phyloP scores from a whole-genome alignment of 1,140 invertebrate species.

The Ips typographus region DNA sequence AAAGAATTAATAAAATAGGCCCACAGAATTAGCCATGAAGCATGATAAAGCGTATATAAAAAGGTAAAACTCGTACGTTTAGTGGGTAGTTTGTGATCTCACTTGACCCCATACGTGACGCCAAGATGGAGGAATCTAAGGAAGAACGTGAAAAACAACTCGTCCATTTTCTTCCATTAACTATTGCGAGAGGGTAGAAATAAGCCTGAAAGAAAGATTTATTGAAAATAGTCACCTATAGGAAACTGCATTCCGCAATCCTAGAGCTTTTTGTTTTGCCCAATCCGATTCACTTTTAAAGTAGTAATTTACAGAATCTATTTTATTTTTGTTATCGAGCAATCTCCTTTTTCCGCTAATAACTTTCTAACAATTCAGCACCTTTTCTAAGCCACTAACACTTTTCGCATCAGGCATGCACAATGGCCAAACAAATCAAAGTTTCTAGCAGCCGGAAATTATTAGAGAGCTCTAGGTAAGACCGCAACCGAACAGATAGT shows the following conservation, averaged over 20 bases:
- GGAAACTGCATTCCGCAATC: too few relatives aligned
- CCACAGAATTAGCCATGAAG: background rate
- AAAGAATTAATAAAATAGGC: slow-evolving; percentile 16
- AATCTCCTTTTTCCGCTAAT: too few relatives aligned
- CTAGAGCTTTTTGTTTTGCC: too few relatives aligned
- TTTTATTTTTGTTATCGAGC: too few relatives aligned
- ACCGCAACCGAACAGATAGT: background rate
- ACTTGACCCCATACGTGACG: slow-evolving; percentile 6
- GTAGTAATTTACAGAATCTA: too few relatives aligned
- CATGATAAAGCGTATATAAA: slow-evolving; percentile 14
- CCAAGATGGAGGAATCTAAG: too few relatives aligned
- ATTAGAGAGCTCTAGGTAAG: background rate
- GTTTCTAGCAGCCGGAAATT: background rate
- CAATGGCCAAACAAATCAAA: slow-evolving; percentile 2
- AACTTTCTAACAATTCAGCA: too few relatives aligned
- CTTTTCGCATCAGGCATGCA: background rate
- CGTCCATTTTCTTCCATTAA: slow-evolving; percentile 12
- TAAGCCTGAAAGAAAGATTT: slow-evolving; percentile 8
- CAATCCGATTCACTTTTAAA: too few relatives aligned
- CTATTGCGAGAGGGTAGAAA: too few relatives aligned
- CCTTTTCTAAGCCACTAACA: too few relatives aligned
- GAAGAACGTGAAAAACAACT: background rate
- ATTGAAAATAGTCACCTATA: slow-evolving; percentile 25
- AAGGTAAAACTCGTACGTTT: slow-evolving; percentile 1
- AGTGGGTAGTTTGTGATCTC: background rate